Base-by-base conservation (phyloP, 2,888 invertebrate genomes). In the Hydrotaea cyrtoneurina region DNA sequence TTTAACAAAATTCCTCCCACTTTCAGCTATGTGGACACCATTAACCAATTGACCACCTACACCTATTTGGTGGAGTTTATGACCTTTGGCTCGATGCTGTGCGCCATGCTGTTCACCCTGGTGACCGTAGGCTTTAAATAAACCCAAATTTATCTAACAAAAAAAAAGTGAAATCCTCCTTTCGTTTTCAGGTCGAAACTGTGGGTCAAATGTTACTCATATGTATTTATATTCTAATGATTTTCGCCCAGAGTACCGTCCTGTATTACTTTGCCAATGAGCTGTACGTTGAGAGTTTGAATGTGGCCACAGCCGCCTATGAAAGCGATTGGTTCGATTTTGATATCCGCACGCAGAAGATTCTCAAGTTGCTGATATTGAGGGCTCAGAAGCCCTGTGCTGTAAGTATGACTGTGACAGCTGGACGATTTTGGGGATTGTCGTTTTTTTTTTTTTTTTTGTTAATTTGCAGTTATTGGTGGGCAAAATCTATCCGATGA, bases 401-500 rank as follows among this genome's bases (percentile, higher is more conserved):
- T 76, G 90, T 90, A 87, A 15, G 74, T n/a, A n/a, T n/a, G n/a
- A n/a, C n/a, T n/a, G n/a, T n/a, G n/a, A n/a, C n/a, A n/a, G n/a
- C n/a, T n/a, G n/a, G n/a, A n/a, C n/a, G n/a, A n/a, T n/a, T n/a
- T n/a, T n/a, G n/a, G n/a, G n/a, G n/a, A n/a, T n/a, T n/a, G n/a
- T n/a, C n/a, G n/a, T n/a, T n/a, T n/a, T n/a, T n/a, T n/a, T n/a
- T n/a, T n/a, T n/a, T n/a, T n/a, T n/a, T n/a, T n/a, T n/a, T n/a
- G n/a, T n/a, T n/a, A n/a, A 31, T 31, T 31, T 31, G 2, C 31
- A 90, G 90, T 87, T 90, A 64, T 85, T 89, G 15, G 88, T 90
- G 57, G 90, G 90, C 17, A 88, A 89, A 69, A 86, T 88, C n/a
- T 90, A 90, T 78, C 89, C 89, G 0, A 90, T 90, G 90, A 89